Evolutionary conservation across 2,888 invertebrate species (phyloP).

Genomic region (Oscheius sp.): DNA sequence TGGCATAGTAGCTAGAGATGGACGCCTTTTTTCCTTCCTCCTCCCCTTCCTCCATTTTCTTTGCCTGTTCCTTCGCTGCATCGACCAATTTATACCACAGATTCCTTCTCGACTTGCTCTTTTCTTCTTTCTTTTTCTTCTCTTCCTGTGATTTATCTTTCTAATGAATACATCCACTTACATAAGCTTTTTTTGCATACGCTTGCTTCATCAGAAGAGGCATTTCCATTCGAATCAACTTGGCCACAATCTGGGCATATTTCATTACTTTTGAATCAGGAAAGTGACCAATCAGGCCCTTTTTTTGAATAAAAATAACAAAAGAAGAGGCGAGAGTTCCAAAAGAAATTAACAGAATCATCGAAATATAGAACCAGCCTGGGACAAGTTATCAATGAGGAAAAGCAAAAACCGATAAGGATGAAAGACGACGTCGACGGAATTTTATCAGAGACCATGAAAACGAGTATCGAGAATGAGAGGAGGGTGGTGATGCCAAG

Average conservation of each 20-base stretch:
- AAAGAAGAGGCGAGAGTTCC: slow-evolving; percentile 73
- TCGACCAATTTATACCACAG: slow-evolving; percentile 19
- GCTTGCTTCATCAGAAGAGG: slow-evolving; percentile 66
- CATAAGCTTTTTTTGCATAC: slow-evolving; percentile 55
- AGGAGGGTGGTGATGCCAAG: slow-evolving; percentile 65
- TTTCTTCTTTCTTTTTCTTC: slow-evolving; percentile 9
- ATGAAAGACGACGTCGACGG: slow-evolving; percentile 73
- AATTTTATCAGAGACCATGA: slow-evolving; percentile 71
- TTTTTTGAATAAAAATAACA: slow-evolving; percentile 73
- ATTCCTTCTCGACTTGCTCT: not conserved
- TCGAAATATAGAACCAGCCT: slow-evolving; percentile 73
- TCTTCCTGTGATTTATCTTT: not conserved
- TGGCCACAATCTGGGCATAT: slow-evolving; percentile 56
- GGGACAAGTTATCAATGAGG: slow-evolving; percentile 65
- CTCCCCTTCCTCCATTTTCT: slow-evolving; percentile 5
- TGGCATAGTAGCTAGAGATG: slow-evolving; percentile 5
- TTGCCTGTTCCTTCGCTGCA: slow-evolving; percentile 20
- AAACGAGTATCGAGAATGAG: slow-evolving; percentile 72
- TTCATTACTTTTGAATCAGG: slow-evolving; percentile 58
- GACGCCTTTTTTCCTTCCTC: slow-evolving; percentile 1
- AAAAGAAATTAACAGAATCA: slow-evolving; percentile 72
- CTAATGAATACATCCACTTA: not conserved
- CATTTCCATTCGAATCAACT: slow-evolving; percentile 62
- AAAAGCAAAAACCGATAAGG: slow-evolving; percentile 70
- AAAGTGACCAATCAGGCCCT: slow-evolving; percentile 61